These are phyloP conservation scores for Neodiprion pinetum DNA, from an alignment of 1,140 invertebrate genomes.

Conservation along the genomic window DNA sequence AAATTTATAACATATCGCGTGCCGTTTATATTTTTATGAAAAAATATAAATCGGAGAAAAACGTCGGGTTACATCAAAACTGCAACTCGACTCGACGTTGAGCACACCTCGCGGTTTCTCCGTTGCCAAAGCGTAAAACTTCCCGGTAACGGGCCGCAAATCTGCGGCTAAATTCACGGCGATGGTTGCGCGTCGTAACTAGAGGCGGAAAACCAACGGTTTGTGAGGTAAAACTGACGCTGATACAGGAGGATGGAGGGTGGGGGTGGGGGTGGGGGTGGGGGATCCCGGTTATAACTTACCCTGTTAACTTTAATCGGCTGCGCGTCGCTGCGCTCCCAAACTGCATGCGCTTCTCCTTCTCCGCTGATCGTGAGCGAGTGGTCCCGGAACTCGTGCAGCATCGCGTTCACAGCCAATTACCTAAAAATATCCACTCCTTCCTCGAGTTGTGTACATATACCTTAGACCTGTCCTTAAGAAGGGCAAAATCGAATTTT, in stretches of 20 bases:
- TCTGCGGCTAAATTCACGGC: too few relatives aligned
- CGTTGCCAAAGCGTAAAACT: too few relatives aligned
- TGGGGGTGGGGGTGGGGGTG: neutral
- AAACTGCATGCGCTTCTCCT: slow-evolving; percentile 20
- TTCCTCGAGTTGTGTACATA: slow-evolving; percentile 19
- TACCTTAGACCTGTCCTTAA: too few relatives aligned
- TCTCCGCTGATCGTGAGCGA: neutral
- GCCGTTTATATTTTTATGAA: too few relatives aligned
- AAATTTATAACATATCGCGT: too few relatives aligned
- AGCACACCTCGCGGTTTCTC: too few relatives aligned
- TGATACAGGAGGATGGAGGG: neutral
- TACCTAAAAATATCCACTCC: slow-evolving; percentile 46
- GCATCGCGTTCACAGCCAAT: slow-evolving; percentile 43
- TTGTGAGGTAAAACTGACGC: neutral
- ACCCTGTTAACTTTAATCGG: slow-evolving; percentile 16
- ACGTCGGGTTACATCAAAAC: too few relatives aligned
- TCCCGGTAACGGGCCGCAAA: too few relatives aligned
- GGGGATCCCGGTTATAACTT: neutral
- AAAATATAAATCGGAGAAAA: too few relatives aligned
- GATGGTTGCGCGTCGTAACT: too few relatives aligned
- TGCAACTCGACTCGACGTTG: too few relatives aligned
- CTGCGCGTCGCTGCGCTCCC: slow-evolving; percentile 14
- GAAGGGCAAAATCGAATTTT: too few relatives aligned
- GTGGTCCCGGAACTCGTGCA: neutral
- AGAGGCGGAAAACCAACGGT: neutral